phyloP scores from a whole-genome alignment of 1,140 invertebrate species.

The Luehdorfia chinensis region DNA sequence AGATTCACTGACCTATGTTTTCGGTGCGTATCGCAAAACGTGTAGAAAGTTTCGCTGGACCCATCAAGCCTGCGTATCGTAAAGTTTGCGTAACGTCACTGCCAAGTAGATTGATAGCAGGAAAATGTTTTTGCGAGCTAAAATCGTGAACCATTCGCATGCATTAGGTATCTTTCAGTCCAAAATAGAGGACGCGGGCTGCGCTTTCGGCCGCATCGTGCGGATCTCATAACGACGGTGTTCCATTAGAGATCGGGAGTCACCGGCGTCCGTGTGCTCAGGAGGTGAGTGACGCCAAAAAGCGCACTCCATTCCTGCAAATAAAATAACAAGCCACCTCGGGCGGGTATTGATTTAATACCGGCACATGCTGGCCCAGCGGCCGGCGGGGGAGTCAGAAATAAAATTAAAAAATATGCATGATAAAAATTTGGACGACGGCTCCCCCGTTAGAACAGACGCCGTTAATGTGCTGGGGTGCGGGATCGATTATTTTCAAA shows the following conservation, averaged over 20 bases:
- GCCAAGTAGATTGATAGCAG: conserved; percentile 3
- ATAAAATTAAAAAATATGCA: conserved; percentile 75
- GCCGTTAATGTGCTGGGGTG: conserved; percentile 54
- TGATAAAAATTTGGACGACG: conserved; percentile 73
- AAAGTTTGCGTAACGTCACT: no score
- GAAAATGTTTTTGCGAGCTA: conserved; percentile 8
- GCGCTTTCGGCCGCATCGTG: conserved; percentile 28
- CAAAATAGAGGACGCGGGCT: conserved; percentile 31
- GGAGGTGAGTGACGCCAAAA: conserved; percentile 48
- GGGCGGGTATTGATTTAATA: conserved; percentile 69
- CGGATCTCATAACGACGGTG: conserved; percentile 40
- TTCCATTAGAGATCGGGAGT: conserved; percentile 37
- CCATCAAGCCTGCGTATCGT: no score
- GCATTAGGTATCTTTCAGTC: conserved; percentile 32
- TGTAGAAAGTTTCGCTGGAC: no score
- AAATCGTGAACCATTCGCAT: conserved; percentile 17
- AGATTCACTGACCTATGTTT: no score
- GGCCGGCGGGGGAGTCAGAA: conserved; percentile 48
- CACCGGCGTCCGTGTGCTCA: conserved; percentile 32
- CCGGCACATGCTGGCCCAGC: conserved; percentile 46
- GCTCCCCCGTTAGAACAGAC: conserved; percentile 46
- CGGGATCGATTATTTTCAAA: conserved; percentile 66
- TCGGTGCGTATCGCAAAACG: no score
- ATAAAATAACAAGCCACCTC: conserved; percentile 46
- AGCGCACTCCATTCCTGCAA: conserved; percentile 40